Base-by-base conservation (phyloP, 2,888 invertebrate genomes). In the Cartodere bifasciata region DNA sequence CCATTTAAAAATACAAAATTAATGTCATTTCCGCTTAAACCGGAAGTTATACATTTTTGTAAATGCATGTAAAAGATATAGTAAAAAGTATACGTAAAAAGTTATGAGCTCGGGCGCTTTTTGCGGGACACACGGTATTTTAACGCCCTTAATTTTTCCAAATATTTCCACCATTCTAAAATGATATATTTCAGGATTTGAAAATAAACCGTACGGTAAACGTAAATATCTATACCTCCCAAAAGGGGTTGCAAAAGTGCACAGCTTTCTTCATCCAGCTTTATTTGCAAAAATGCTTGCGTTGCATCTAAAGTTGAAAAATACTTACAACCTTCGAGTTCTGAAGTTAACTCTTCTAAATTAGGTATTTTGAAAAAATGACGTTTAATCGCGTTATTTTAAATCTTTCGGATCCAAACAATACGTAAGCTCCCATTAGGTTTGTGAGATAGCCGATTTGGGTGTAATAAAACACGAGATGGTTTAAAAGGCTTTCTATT, bases 371-470 rank as follows among this genome's bases (percentile, higher is more conserved):
- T 11, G 38, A 36, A 44, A 33, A 45, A 35, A 15, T 46, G 41
- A 27, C 44, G 29, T 30, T 38, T 32, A 7, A 53, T n/a, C 44
- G 12, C 28, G 36, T 23, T 36, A 33, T 33, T 53, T 55, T 28
- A 52, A 33, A 34, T 49, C 26, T 16, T 35, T 38, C 6, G 50
- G 48, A 37, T 52, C 49, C 6, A 53, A 11, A 35, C 50, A 52
- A 11, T n/a, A n/a, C n/a, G n/a, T n/a, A n/a, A n/a, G n/a, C n/a
- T 25, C n/a, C n/a, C n/a, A n/a, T n/a, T n/a, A n/a, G n/a, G n/a
- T n/a, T n/a, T n/a, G n/a, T n/a, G n/a, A n/a, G n/a, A n/a, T n/a
- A n/a, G n/a, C n/a, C n/a, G n/a, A n/a, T n/a, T n/a, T n/a, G n/a
- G n/a, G n/a, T n/a, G n/a, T n/a, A n/a, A n/a, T n/a, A n/a, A n/a